Base-by-base conservation (phyloP, 1,140 invertebrate genomes). In the Drosophila azteca region DNA sequence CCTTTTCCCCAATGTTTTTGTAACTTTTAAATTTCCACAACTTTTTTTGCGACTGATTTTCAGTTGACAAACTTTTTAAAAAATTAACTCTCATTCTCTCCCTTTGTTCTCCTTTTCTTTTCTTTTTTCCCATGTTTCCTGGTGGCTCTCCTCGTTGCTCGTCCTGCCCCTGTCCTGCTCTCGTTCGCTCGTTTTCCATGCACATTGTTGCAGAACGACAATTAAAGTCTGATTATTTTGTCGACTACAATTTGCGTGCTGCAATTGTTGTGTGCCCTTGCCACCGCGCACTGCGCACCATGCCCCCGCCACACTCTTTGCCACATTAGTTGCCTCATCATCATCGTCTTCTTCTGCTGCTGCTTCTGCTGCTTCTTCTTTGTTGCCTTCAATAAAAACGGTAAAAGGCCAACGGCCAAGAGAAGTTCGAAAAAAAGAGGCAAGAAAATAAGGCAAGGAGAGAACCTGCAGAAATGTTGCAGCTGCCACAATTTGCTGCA, bases 401-500 rank as follows among this genome's bases (percentile, higher is more conserved):
- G 82, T 82, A 82, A 87, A 87, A 87, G 78, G 81, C 79, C 79
- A 82, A 83, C 65, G 79, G 75, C 77, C 82, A 87, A 59, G 51
- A 54, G 17, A 55, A 43, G 64, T 17, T 61, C 45, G 53, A 24
- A 13, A 39, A 43, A 55, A 44, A 46, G 44, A 46, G 44, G 41
- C n/a, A 50, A 69, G 58, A 39, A 58, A 35, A 57, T 31, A 17
- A 50, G 61, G 60, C 24, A 17, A 50, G 61, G 60, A 65, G 49
- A 69, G 57, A 80, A 75, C 67, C 59, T 59, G 63, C 66, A 81
- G 57, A 79, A 70, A 79, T 83, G 76, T 88, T 88, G 83, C 83
- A 88, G 83, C 83, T 88, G 83, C 83, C 79, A 88, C 83, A 88
- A 89, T 88, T 88, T 89, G 83, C 79, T 89, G 83, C 84, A 88